A percentile compares a stretch with the other conserved stretches of the same genome.
These are phyloP conservation scores for Fratercula arctica DNA, from an alignment of 2,797 vertebrate genomes.

Conservation along the genomic window DNA sequence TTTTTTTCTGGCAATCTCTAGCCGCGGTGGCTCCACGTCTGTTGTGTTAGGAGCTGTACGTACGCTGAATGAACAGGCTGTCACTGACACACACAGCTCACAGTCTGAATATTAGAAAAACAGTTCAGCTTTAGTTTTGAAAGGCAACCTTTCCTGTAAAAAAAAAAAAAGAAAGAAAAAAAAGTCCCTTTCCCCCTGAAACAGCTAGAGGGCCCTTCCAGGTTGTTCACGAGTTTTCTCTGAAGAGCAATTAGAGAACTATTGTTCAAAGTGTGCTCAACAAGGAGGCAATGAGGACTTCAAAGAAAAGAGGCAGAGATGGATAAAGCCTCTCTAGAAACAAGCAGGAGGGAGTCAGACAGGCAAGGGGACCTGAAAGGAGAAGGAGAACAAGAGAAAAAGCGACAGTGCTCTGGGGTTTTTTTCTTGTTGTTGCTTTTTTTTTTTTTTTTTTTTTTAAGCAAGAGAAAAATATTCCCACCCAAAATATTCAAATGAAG, in stretches of 20 bases:
- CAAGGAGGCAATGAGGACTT: conserved; percentile 28
- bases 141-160: neutral
- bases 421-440: neutral
- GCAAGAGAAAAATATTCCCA: neutral
- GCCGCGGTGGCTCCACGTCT: fast-evolving
- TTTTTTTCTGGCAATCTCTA: neutral
- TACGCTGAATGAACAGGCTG: neutral
- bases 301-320: conserved; percentile 28
- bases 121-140: neutral
- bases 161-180: neutral
- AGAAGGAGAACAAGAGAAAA: neutral
- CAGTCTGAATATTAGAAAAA: neutral
- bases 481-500: neutral
- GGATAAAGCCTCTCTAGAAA: conserved; percentile 33
- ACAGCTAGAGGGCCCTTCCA: conserved; percentile 51
- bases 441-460: neutral
- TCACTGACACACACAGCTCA: neutral
- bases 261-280: conserved; percentile 57
- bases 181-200: neutral
- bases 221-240: conserved; percentile 30
- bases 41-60: neutral
- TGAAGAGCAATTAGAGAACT: conserved; percentile 65
- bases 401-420: fast-evolving
- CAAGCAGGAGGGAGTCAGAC: conserved; percentile 5
- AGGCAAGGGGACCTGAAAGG: neutral